A percentile compares a stretch with the other conserved stretches of the same genome.
Conservation (phyloP, 2,797 vertebrate genomes). For the Morus bassanus region DNA sequence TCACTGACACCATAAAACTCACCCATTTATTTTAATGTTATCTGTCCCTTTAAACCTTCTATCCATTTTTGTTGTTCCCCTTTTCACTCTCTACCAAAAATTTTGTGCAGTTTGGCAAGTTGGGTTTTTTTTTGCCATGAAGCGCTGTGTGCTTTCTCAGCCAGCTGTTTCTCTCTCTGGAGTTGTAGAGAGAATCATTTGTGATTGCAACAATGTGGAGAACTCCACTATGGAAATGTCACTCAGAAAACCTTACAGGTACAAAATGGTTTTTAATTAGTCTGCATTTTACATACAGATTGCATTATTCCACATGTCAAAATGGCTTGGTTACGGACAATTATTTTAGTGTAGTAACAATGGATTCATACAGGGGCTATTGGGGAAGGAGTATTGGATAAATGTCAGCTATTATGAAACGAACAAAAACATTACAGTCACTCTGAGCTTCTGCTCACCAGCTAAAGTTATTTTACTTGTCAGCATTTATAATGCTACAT, state of each 20-base stretch:
- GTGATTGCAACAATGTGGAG: not conserved
- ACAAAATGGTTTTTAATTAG: not conserved
- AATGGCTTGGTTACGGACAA: not conserved
- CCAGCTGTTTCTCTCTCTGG: not conserved
- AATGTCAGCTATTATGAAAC: not conserved
- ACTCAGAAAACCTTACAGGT: not conserved
- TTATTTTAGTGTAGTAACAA: slow-evolving; percentile 17
- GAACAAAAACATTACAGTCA: not conserved
- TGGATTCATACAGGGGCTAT: not conserved
- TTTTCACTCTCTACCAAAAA: not conserved
- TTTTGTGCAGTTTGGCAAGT: not conserved
- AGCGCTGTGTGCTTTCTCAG: not conserved
- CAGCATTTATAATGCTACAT: not conserved
- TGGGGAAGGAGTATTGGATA: not conserved
- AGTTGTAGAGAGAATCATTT: not conserved
- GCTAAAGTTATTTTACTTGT: slow-evolving; percentile 22
- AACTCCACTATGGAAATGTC: not conserved
- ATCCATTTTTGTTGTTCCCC: not conserved
- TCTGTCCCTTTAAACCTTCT: not conserved
- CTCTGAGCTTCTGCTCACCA: not conserved
- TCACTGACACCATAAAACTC: not conserved
- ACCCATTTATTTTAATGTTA: not conserved
- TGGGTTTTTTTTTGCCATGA: rapidly evolving
- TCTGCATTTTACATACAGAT: not conserved
- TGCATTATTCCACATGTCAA: not conserved